Evolutionary conservation across 2,888 invertebrate species (phyloP).

Genomic region (Auanema sp.): DNA sequence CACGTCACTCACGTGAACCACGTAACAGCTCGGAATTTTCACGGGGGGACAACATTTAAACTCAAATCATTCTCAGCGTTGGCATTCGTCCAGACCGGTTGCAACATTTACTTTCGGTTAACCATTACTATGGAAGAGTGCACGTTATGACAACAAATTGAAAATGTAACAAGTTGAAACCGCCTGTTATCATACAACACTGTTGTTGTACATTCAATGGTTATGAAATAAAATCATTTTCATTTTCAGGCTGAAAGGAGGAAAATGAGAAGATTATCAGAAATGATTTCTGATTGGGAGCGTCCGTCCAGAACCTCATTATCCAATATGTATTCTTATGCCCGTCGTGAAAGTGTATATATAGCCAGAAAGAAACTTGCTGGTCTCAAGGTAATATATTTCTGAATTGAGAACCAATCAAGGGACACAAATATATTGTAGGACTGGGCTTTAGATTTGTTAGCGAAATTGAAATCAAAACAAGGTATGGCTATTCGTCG

Average conservation of each 20-base stretch:
- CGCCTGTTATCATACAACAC: too few relatives aligned
- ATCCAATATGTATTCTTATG: slow-evolving; percentile 60
- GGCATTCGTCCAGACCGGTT: too few relatives aligned
- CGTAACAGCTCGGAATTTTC: too few relatives aligned
- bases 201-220: neutral
- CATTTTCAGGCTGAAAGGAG: slow-evolving; percentile 39
- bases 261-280: slow-evolving; percentile 61
- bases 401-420: neutral
- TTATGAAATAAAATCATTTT: neutral
- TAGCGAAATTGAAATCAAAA: slow-evolving; percentile 61
- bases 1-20: too few relatives aligned
- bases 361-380: slow-evolving; percentile 63
- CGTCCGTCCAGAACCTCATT: slow-evolving; percentile 51
- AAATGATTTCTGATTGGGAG: slow-evolving; percentile 63
- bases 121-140: too few relatives aligned
- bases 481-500: slow-evolving; percentile 64
- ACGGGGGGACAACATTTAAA: too few relatives aligned
- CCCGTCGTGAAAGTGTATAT: slow-evolving; percentile 60
- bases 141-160: too few relatives aligned
- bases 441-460: slow-evolving; percentile 59
- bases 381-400: slow-evolving; percentile 52
- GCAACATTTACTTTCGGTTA: too few relatives aligned
- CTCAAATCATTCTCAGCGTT: too few relatives aligned
- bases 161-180: too few relatives aligned
- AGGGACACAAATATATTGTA: slow-evolving; percentile 17